Percentiles rank a stretch among this genome's conserved stretches.
phyloP scores from a whole-genome alignment of 2,888 invertebrate genomes.

The Cerceris ruficornis region DNA sequence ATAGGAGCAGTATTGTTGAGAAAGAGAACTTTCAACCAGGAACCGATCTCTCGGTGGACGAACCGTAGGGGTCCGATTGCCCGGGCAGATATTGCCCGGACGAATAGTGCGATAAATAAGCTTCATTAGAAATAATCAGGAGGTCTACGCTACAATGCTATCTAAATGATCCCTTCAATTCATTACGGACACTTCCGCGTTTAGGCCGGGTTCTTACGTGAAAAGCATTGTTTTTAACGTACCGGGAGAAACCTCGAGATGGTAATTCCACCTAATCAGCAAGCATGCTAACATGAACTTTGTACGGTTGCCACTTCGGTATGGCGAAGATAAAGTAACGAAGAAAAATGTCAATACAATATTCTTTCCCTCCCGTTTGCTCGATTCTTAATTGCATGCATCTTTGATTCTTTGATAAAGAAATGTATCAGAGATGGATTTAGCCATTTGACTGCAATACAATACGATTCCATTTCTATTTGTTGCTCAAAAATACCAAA shows the following conservation, averaged over 20 bases:
- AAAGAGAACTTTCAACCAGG: conserved; percentile 46
- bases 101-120: conserved; percentile 65
- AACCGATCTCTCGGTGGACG: conserved; percentile 41
- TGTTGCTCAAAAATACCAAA: too few relatives aligned
- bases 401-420: too few relatives aligned
- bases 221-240: conserved; percentile 34
- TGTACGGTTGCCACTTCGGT: neutral
- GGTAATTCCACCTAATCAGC: conserved; percentile 20
- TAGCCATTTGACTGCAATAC: too few relatives aligned
- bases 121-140: conserved; percentile 71
- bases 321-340: too few relatives aligned
- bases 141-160: conserved; percentile 58
- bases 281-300: conserved; percentile 3
- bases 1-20: conserved; percentile 21
- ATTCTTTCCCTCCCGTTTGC: too few relatives aligned
- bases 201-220: conserved; percentile 23
- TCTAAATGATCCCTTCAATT: conserved; percentile 64
- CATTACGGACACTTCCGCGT: conserved; percentile 52
- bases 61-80: conserved; percentile 53
- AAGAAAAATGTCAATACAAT: too few relatives aligned
- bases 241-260: conserved; percentile 9
- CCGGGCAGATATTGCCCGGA: conserved; percentile 47
- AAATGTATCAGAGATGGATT: too few relatives aligned
- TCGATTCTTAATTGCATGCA: too few relatives aligned
- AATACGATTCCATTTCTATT: too few relatives aligned